A percentile compares a stretch with the other conserved stretches of the same genome.
These are phyloP conservation scores for Chironomus striatipennis DNA, from an alignment of 1,140 invertebrate species.

Conservation along the genomic window DNA sequence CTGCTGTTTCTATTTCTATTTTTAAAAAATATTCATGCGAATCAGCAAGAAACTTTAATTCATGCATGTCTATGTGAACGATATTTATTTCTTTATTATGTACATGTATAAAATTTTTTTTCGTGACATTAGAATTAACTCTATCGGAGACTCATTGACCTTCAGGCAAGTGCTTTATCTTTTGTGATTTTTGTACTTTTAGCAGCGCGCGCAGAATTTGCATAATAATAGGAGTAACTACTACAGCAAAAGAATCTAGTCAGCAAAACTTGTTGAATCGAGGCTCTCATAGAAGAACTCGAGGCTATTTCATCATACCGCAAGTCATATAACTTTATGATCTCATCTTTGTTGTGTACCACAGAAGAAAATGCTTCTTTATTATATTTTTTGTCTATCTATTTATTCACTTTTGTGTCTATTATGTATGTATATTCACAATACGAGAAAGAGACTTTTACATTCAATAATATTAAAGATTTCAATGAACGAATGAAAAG, in stretches of 20 bases:
- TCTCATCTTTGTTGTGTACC: not conserved
- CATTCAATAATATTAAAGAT: not conserved
- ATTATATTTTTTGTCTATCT: not conserved
- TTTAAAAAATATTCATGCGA: not conserved
- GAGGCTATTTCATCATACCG: not conserved
- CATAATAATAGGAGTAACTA: slow-evolving; percentile 11
- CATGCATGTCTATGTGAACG: not conserved
- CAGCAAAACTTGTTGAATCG: not conserved
- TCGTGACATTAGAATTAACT: slow-evolving; percentile 10
- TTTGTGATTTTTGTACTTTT: not conserved
- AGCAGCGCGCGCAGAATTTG: not conserved
- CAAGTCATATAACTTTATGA: not conserved
- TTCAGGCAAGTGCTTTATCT: slow-evolving; percentile 21
- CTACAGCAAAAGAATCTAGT: not conserved
- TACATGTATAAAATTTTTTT: no score
- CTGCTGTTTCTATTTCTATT: not conserved
- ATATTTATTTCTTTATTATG: not conserved
- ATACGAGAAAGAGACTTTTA: not conserved
- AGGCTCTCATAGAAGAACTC: not conserved
- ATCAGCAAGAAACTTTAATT: not conserved
- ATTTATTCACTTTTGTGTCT: not conserved
- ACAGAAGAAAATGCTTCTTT: not conserved
- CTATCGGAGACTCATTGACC: slow-evolving; percentile 19
- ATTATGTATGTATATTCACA: no score
- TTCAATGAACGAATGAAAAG: not conserved